Base-by-base conservation (phyloP, 2,797 vertebrate genomes). In the Gephyroberyx darwinii region DNA sequence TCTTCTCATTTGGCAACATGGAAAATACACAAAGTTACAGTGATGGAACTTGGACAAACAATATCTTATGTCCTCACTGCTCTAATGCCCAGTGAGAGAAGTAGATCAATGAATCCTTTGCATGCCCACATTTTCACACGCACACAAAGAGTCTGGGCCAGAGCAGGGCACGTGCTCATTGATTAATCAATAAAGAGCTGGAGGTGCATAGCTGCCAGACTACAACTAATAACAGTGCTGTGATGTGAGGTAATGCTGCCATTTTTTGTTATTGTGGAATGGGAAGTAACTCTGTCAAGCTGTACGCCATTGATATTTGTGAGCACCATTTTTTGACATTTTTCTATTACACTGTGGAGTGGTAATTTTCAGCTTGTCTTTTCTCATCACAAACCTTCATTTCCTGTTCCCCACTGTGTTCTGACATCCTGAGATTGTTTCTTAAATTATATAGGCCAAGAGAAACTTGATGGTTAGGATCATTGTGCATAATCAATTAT, bases 161-260 rank as follows among this genome's bases (percentile, higher is more conserved):
- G 61, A 73, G 61, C 55, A 0, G 59, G 16, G 74, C 90, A 90
- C 61, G 65, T 86, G 90, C 64, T 82, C 61, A 90, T 88, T 75
- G 89, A 91, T 86, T 83, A 88, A 89, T 93, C 87, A 64, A 89
- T 92, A 59, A 70, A 75, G 65, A 66, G 73, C 85, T 71, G 55
- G 73, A 70, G 71, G 69, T 55, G 22, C 53, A 74, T 26, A 35
- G 68, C 74, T 83, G 81, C 54, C 80, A 87, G 80, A 80, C 75
- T 67, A 71, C 60, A 59, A 78, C 78, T 84, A 77, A 82, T 82
- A 75, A 68, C 80, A 82, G 50, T 65, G 61, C 57, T 35, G 62
- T 53, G 55, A 63, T 48, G 65, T 31, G 59, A 26, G 26, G 56
- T 75, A 56, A 71, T 35, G 43, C 52, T 73, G 66, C 68, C 61